Evolutionary conservation across 2,797 vertebrate genomes (phyloP).

Genomic region (Melanotaenia pygmaea): DNA sequence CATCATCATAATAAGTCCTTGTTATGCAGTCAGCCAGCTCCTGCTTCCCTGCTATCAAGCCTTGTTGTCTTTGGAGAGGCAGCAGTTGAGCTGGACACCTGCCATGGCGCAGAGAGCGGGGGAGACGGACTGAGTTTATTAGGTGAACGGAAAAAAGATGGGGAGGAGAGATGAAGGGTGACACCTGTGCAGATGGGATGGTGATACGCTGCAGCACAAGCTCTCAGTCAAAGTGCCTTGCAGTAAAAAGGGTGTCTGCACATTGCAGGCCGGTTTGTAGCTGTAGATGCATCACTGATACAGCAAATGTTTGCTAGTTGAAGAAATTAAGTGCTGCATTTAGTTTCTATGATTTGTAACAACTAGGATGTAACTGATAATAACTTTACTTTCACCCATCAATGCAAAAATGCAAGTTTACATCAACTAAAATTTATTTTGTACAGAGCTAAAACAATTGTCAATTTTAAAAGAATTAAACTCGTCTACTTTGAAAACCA

Average conservation of each 20-base stretch:
- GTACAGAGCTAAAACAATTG: neutral
- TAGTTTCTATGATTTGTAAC: neutral
- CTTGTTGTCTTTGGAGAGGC: conserved; percentile 64
- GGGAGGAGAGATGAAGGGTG: conserved; percentile 35
- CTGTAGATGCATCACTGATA: neutral
- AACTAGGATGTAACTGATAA: neutral
- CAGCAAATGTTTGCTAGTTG: neutral
- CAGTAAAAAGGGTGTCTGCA: neutral
- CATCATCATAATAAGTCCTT: conserved; percentile 81
- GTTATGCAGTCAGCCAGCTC: conserved; percentile 67
- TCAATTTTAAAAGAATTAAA: too few species aligned
- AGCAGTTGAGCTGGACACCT: conserved; percentile 70
- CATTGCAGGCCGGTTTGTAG: conserved; percentile 2
- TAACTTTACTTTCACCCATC: too few species aligned
- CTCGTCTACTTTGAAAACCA: too few species aligned
- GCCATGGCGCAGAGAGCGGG: conserved; percentile 44
- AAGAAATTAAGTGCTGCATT: neutral
- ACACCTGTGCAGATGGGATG: conserved; percentile 57
- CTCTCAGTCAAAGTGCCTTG: conserved; percentile 16
- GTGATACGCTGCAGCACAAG: conserved; percentile 42
- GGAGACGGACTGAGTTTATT: conserved; percentile 51
- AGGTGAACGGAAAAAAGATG: conserved; percentile 33
- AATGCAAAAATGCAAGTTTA: too few species aligned
- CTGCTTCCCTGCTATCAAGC: conserved; percentile 71
- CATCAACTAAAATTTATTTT: neutral